Base-by-base conservation (phyloP, 1,140 invertebrate genomes). In the Ectropis grisescens region DNA sequence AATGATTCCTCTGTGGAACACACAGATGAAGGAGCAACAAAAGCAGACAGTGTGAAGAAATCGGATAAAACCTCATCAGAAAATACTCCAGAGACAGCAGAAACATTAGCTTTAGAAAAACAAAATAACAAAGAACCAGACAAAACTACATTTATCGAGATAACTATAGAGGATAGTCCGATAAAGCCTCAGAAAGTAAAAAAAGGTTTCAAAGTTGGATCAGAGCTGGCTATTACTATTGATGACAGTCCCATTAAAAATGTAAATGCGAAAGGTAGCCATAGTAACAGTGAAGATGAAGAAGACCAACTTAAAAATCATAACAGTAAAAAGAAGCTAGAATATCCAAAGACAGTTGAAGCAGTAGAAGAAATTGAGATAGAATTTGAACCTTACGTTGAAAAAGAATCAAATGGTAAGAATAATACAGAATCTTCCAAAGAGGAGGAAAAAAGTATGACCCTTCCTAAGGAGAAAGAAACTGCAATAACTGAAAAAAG, bases 151-250 rank as follows among this genome's bases (percentile, higher is more conserved):
- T 56, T 51, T 27, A 54, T 76, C 30, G 76, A 78, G 64, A 79
- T 81, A 7, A 75, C 61, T 11, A 79, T 81, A 44, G 72, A 81
- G 43, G 72, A 81, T 37, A 81, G 76, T 41, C 72, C 76, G 5
- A 41, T 70, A n/a, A 78, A 81, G 45, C 48, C 53, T 25, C 24
- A 11, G 42, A n/a, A 24, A 14, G 23, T 11, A 45, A 54, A 39
- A 46, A 38, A 31, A 41, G 14, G 32, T 8, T 26, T 15, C 46
- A 47, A 62, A 28, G 34, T 66, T 16, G 56, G 52, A 7, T 27
- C 41, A 13, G 58, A 70, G 34, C n/a, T 59, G 12, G 31, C 61
- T 12, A 64, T 80, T 16, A 67, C 47, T 6, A 76, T 81, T 41
- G 71, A 76, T 31, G 76, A 81, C 29, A 81, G 76, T 44, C 76